Evolutionary conservation across 2,113 vertebrate genomes (phyloP), one percentile per base, ranked within the genome.

Genomic region (Oncorhynchus tshawytscha): DNA sequence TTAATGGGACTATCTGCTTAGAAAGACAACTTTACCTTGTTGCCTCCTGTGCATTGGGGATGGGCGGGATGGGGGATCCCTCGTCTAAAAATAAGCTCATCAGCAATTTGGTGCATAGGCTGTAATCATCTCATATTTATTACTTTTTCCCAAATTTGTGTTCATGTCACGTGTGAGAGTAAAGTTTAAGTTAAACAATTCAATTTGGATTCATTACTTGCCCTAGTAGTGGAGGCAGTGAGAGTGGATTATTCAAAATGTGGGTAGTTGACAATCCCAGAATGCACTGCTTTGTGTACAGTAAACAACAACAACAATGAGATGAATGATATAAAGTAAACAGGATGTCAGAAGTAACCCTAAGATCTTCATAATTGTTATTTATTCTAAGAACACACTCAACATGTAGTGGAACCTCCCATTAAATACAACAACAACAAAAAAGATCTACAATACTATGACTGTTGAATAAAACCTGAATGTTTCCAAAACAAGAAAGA

Each of bases 1-100:
- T 70, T 70, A 70, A 70, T 34, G n/a, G 34, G 68, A 22, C 89
- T 91, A 89, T 93, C 94, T 90, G 90, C 91, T 95, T 93, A 94
- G 39, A 54, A 49, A 78, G 74, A 77, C 60, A 67, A 74, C 67
- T 81, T 90, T 91, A 82, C 79, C 86, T 83, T 84, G 81, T 86
- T 82, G 84, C 89, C 88, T 83, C 68, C 75, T 24, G 77, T 80
- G 85, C 73, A 87, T 84, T 54, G 51, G 51, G 16, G 62, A 82
- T 82, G 84, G 82, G 83, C 78, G 78, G 79, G 87, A 80, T 74
- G 82, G 74, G 64, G 67, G 39, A 78, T 75, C 54, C 86, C 83
- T 83, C 65, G 59, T 84, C 85, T 89, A 88, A 92, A 92, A 90
- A 90, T 88, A 89, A 90, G 87, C 84, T 70, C 39, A 70, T 70